A percentile compares a stretch with the other conserved stretches of the same genome.
phyloP scores from a whole-genome alignment of 53 echinoderm and acorn worm genomes.

The Holothuria scabra region DNA sequence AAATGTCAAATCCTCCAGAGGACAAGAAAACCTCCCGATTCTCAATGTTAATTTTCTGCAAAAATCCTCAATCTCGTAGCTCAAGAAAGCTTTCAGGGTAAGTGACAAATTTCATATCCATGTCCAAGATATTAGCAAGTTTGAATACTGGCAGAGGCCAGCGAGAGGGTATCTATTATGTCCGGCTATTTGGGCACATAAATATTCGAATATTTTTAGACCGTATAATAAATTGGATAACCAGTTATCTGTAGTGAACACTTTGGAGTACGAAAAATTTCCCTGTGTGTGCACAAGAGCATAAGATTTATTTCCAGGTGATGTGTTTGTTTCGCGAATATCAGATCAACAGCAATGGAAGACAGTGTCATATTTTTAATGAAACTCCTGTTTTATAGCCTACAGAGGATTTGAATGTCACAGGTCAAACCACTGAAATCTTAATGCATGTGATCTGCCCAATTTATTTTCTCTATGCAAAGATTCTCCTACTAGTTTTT shows the following conservation, averaged over 20 bases:
- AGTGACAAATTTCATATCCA: slow-evolving; percentile 47
- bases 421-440: too few species aligned
- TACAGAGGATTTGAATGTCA: too few species aligned
- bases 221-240: slow-evolving; percentile 30
- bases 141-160: slow-evolving; percentile 39
- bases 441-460: too few species aligned
- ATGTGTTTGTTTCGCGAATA: too few species aligned
- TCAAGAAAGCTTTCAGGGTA: slow-evolving; percentile 8
- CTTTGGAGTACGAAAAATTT: neutral
- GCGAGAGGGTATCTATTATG: slow-evolving; percentile 23
- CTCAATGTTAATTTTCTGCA: slow-evolving; percentile 36
- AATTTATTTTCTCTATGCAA: too few species aligned
- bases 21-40: slow-evolving; percentile 14
- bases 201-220: slow-evolving; percentile 44
- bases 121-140: slow-evolving; percentile 49
- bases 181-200: slow-evolving; percentile 42
- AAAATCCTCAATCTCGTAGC: slow-evolving; percentile 24
- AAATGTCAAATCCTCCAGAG: slow-evolving; percentile 45
- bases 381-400: too few species aligned
- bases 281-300: too few species aligned
- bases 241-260: slow-evolving; percentile 22
- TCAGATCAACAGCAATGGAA: too few species aligned
- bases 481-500: too few species aligned
- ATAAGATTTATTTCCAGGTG: too few species aligned
- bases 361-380: too few species aligned